Evolutionary conservation across 2,888 invertebrate species (phyloP).

Genomic region (Rhagonycha fulva): DNA sequence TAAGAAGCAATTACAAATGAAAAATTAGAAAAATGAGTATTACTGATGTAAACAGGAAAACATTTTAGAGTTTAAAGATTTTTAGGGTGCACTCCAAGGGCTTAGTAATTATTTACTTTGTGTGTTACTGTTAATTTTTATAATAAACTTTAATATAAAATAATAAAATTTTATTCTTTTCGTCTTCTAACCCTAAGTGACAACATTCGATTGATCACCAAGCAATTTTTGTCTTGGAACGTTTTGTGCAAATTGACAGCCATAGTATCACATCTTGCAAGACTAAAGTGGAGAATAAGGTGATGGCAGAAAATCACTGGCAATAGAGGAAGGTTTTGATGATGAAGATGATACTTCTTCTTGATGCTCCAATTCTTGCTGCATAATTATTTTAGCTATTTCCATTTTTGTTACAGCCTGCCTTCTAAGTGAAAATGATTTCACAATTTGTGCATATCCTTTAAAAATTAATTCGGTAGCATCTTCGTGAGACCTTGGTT

Average conservation of each 20-base stretch:
- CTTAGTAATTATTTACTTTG: not conserved
- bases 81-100: not conserved
- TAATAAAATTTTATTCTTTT: not conserved
- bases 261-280: not conserved
- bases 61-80: not conserved
- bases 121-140: not conserved
- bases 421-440: not conserved
- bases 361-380: not conserved
- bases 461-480: not conserved
- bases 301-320: not conserved
- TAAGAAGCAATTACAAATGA: conserved; percentile 3
- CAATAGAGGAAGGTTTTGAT: not conserved
- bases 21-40: not conserved
- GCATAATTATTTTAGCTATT: not conserved
- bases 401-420: not conserved
- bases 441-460: not conserved
- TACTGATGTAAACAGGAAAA: not conserved
- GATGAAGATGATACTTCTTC: not conserved
- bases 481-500: not conserved
- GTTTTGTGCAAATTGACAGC: not conserved
- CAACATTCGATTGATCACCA: not conserved
- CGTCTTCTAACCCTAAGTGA: not conserved
- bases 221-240: not conserved
- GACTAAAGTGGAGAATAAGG: not conserved
- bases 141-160: not conserved